Conservation (phyloP, 2,113 vertebrate species). For the Aleadryas rufinucha region DNA sequence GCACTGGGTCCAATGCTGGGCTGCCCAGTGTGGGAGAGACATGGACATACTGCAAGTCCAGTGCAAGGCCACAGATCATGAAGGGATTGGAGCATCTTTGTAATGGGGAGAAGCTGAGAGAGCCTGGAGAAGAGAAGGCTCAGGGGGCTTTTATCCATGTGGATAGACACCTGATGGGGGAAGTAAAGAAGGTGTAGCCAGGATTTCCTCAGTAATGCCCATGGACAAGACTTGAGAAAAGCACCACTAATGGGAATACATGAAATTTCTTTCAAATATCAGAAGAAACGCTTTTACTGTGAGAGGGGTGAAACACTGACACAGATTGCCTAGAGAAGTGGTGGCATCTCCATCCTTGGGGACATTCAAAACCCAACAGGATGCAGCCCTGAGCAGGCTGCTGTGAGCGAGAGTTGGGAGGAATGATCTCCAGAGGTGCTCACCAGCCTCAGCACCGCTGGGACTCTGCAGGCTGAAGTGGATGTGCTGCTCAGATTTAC, state of each 20-base stretch:
- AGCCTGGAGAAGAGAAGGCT: background rate
- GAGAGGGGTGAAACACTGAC: background rate
- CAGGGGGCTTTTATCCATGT: background rate
- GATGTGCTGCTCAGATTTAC: background rate
- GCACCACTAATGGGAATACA: background rate
- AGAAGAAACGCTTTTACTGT: background rate
- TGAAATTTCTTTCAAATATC: background rate
- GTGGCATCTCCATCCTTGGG: background rate
- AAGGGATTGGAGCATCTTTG: background rate
- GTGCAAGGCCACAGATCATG: background rate
- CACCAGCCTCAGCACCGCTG: accelerated
- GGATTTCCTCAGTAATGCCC: background rate
- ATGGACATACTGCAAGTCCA: background rate
- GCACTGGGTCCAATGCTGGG: background rate
- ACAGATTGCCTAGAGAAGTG: background rate
- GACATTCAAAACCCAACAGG: accelerated
- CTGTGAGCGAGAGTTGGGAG: background rate
- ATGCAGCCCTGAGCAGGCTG: background rate
- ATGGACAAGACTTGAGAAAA: background rate
- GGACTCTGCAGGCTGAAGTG: background rate
- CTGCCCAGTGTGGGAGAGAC: background rate
- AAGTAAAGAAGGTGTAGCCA: background rate
- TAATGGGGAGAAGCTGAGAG: background rate
- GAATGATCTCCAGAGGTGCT: background rate
- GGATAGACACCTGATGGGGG: background rate